Base-by-base conservation (phyloP, 1,140 invertebrate species). In the Planococcus citri region DNA sequence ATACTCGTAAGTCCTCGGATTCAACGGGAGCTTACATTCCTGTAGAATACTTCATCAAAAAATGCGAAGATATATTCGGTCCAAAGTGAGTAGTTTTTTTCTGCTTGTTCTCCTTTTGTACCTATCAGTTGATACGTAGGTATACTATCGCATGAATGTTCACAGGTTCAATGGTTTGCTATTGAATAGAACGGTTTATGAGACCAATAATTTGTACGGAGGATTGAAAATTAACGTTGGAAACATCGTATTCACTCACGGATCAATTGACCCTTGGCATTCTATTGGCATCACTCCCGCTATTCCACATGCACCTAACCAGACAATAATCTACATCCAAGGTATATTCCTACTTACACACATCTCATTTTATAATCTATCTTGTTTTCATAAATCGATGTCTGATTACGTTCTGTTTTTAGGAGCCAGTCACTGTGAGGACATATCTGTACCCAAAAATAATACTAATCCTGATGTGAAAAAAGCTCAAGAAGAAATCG, bases 191-290 rank as follows among this genome's bases (percentile, higher is more conserved):
- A 85, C 82, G 24, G 84, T 90, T 1, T 75, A 82, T 1, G 81
- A 84, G 72, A 94, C 90, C 0, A 95, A 95, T 77, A 85, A 79
- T 58, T 79, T 87, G 27, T 96, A 95, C 75, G 93, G 93, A 1
- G 91, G 82, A 12, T 79, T 88, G 1, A 80, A 87, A 68, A 82
- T 94, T 20, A 78, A 86, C 57, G 86, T 87, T 0, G 84, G 81
- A 1, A 85, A 89, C 73, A 87, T 94, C 21, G 86, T 95, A 1
- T 94, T 89, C 76, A 87, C 94, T 51, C 94, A 97, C 77, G 94
- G 94, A 67, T 88, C 87, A 1, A 86, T 95, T 64, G 94, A 97
- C 81, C 94, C 93, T 2, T 97, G 94, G 94, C 93, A 95, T 81
- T 88, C 88, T 1, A 80, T 96, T 33, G 89, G 89, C 25, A 83